Evolutionary conservation across 2,888 invertebrate genomes (phyloP).

Genomic region (Escarpia spicata): DNA sequence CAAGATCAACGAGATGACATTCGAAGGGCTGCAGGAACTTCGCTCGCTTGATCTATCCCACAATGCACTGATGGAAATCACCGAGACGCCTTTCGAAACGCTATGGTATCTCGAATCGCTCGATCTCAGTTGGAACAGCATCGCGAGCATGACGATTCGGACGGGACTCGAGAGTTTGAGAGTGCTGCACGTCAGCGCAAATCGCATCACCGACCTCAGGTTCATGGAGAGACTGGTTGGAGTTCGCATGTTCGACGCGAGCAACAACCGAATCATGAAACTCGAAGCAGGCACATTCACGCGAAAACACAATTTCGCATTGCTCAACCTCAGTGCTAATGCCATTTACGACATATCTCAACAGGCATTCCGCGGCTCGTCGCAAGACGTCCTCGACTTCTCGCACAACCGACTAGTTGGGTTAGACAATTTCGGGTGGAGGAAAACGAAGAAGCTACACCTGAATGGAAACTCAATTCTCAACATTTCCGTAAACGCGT

Average conservation of each 20-base stretch:
- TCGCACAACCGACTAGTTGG: constrained; percentile 50
- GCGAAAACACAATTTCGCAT: constrained; percentile 42
- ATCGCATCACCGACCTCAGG: constrained; percentile 37
- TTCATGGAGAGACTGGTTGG: constrained; percentile 37
- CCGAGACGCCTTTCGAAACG: constrained; percentile 34
- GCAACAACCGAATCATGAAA: constrained; percentile 41
- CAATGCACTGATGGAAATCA: constrained; percentile 47
- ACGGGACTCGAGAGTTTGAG: constrained; percentile 40
- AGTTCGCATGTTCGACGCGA: constrained; percentile 45
- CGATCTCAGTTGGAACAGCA: constrained; percentile 39
- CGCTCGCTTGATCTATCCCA: constrained; percentile 45
- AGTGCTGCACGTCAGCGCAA: constrained; percentile 36
- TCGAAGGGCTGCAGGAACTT: constrained; percentile 45
- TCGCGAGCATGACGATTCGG: constrained; percentile 35
- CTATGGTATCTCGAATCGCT: constrained; percentile 35
- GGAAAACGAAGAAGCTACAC: constrained; percentile 41
- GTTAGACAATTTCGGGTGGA: constrained; percentile 54
- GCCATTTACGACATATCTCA: constrained; percentile 47
- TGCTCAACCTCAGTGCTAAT: constrained; percentile 54
- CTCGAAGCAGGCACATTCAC: constrained; percentile 47
- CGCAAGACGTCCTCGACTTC: constrained; percentile 52
- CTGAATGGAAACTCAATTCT: constrained; percentile 50
- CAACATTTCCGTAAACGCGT: constrained; percentile 32
- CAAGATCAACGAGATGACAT: constrained; percentile 38
- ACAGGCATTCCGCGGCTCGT: constrained; percentile 50